Base-by-base conservation (phyloP, 2,888 invertebrate species). In the Pseudanteris insignis region DNA sequence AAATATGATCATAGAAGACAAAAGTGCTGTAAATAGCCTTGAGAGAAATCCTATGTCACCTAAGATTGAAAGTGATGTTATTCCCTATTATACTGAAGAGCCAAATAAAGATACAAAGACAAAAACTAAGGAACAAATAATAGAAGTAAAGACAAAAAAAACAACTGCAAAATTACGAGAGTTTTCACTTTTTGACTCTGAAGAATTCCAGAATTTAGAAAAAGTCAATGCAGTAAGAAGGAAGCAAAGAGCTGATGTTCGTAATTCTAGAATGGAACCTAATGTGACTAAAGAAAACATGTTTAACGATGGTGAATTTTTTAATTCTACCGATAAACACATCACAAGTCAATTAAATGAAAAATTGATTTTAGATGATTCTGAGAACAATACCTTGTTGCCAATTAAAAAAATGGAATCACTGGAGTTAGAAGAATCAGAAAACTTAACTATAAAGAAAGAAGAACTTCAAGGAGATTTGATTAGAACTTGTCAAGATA, bases 391-490 rank as follows among this genome's bases (percentile, higher is more conserved):
- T n/a, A n/a, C 12, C 2, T 10, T 44, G 24, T 13, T 54, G 24
- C 60, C 60, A 3, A 54, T 61, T 9, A 73, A 75, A 36, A 77
- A 75, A 63, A 70, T 73, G 53, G 74, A 76, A 32, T 66, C 61
- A 12, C 55, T 73, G n/a, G 68, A 67, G 38, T 48, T 62, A 28
- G 55, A 28, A 4, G 60, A 60, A 7, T 1, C 13, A 2, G 32
- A 33, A 8, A 30, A 7, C 12, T 38, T 32, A n/a, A 26, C 11
- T 3, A 11, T 34, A 3, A 40, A 43, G 15, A 48, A 55, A 13
- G 55, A 64, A n/a, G 53, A 55, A 8, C n/a, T n/a, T n/a, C n/a
- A n/a, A n/a, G 12, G 1, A 2, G 28, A 32, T 0, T 10, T 67
- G 33, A 47, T 44, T 10, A 69, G 48, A 58, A n/a, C 41, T 11